phyloP scores from a whole-genome alignment of 2,113 vertebrate genomes.

The Chloebia gouldiae region DNA sequence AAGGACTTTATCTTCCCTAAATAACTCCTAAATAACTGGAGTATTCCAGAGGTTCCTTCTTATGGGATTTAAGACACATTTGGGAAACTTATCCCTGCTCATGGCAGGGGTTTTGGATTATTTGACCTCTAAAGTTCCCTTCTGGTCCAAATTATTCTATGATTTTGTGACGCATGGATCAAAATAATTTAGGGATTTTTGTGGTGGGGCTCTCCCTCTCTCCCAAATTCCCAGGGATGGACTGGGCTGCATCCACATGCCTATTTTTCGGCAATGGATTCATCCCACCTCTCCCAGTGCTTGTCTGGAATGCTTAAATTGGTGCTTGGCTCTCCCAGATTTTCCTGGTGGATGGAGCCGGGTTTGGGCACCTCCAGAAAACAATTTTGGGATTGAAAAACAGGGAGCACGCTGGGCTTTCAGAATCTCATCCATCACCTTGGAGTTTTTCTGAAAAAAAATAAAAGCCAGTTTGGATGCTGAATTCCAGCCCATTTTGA shows the following conservation, averaged over 20 bases:
- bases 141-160: neutral
- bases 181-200: neutral
- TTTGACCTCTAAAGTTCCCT: accelerated
- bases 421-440: neutral
- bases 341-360: neutral
- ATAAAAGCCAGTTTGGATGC: neutral
- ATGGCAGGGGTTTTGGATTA: neutral
- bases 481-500: neutral
- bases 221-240: neutral
- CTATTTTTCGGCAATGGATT: neutral
- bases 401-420: accelerated
- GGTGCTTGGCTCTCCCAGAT: neutral
- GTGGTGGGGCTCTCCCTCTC: neutral
- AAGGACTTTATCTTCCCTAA: neutral
- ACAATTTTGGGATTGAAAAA: neutral
- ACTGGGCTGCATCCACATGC: neutral
- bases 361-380: neutral
- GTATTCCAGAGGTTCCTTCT: neutral
- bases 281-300: neutral
- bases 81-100: neutral
- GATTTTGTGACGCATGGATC: neutral
- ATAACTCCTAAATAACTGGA: neutral
- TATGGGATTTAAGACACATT: neutral
- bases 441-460: neutral
- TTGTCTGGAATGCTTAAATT: neutral